Base-by-base conservation (phyloP, 2,113 vertebrate genomes). In the Grantiella picta region DNA sequence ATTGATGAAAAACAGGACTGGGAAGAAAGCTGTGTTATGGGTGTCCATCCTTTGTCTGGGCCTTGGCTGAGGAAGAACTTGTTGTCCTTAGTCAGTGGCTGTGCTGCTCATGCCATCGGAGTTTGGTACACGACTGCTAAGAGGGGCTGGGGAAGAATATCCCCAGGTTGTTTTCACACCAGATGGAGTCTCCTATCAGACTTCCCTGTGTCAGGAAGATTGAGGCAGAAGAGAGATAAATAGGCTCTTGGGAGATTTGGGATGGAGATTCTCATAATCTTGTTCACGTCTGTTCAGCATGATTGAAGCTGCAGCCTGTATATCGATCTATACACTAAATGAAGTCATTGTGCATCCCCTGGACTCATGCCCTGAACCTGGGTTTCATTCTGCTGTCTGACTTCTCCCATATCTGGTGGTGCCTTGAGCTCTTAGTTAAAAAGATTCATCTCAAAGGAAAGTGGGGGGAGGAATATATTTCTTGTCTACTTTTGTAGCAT, bases 241-340 rank as follows among this genome's bases (percentile, higher is more conserved):
- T 21, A 73, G 90, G 31, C 94, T 96, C 90, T 63, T 94, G 92
- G 93, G 93, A 95, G 66, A 65, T 82, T 64, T 27, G 28, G 47
- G 59, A 68, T 61, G 57, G 86, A 92, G 89, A 42, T 65, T 75
- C 69, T 92, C 40, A 95, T 91, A 40, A 60, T 92, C 82, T 86
- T 72, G 45, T 61, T 90, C 79, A 5, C 12, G 54, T 72, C 83
- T 89, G 68, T 83, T 90, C 85, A 83, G 85, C 47, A 14, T 15
- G 75, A 85, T 81, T 82, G 82, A 91, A 91, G 72, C 86, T 90
- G 70, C 92, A 91, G 93, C 63, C 78, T 80, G 75, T 40, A 0
- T 52, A 94, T 96, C 0, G 63, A 94, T 91, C 91, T 73, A 0
- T 59, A 63, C 33, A 4, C 61, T 92, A 73, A 95, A 68, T 88